Evolutionary conservation across 1,140 invertebrate genomes (phyloP), one percentile per base, ranked within the genome.

Genomic region (Stegodyphus dumicola): DNA sequence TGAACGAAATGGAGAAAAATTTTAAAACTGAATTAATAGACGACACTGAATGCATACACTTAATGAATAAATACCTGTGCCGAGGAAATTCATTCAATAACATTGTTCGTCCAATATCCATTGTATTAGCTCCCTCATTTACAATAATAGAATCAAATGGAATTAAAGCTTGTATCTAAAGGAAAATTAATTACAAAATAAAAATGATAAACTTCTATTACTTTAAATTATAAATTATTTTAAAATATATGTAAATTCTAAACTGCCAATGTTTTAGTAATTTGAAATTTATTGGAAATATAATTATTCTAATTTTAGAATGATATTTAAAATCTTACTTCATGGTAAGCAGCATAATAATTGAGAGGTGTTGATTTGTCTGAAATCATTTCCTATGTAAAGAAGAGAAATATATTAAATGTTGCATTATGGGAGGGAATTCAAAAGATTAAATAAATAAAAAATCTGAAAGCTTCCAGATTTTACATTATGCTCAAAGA

Each of bases 71-170:
- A 60, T 96, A 97, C 51, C 97, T 93, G 90, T 98, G 96, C 66
- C 96, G 91, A 0, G 97, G 96, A 73, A 94, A 90, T 79, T 93
- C 92, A 89, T 98, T 98, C 5, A 94, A 91, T 17, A 99, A 91
- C 90, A 99, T 94, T 0, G 96, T 94, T 69, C 97, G 93, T 5
- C 97, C 97, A 89, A 99, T 99, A 89, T 99, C 97, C 98, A 99
- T 99, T 1, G 98, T 99, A 90, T 99, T 99, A 11, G 97, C 97
- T 65, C 98, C 98, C 92, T 99, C 98, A 89, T 96, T 98, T n/a
- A 98, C 95, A 88, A 99, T 97, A 5, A 99, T 94, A 18, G 94
- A 94, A 92, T 99, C 95, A 92, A 89, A 88, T 88, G 92, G 91
- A 74, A 91, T 86, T 7, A 89, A 88, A 56, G 89, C 88, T 54